These are phyloP conservation scores for Enteromius treurensis DNA, from an alignment of 2,797 vertebrate genomes.

Conservation along the genomic window DNA sequence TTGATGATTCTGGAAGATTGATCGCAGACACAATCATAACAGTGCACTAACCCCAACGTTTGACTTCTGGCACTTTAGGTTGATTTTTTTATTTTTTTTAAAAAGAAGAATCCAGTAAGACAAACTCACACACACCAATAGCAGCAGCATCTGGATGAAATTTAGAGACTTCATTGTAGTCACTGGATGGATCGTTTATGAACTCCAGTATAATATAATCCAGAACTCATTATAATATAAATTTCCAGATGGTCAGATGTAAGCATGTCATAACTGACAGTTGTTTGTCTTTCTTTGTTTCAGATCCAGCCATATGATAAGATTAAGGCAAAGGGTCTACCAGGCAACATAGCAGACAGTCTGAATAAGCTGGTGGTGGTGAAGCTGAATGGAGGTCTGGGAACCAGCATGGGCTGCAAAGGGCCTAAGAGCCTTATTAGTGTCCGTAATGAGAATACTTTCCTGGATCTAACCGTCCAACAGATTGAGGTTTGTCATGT, in stretches of 20 bases:
- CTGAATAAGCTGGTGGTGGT: conserved; percentile 96
- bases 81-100: background rate
- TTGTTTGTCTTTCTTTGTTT: conserved; percentile 26
- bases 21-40: conserved; percentile 4
- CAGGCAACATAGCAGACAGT: conserved; percentile 85
- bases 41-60: conserved; percentile 5
- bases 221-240: background rate
- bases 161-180: conserved; percentile 21
- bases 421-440: conserved; percentile 97
- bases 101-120: conserved; percentile 9
- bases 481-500: conserved; percentile 89
- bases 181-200: background rate
- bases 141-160: conserved; percentile 31
- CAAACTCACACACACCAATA: background rate
- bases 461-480: conserved; percentile 96
- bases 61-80: background rate
- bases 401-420: conserved; percentile 98
- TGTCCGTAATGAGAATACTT: conserved; percentile 97
- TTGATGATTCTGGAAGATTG: conserved; percentile 12
- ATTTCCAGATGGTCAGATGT: background rate
- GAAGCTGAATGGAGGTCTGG: conserved; percentile 96
- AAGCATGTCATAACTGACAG: background rate
- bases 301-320: conserved; percentile 97
- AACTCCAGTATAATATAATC: conserved; percentile 7
- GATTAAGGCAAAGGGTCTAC: conserved; percentile 87